Evolutionary conservation across 35 echinoderm and acorn worm species (phyloP).

Genomic region (Amphiura filiformis): DNA sequence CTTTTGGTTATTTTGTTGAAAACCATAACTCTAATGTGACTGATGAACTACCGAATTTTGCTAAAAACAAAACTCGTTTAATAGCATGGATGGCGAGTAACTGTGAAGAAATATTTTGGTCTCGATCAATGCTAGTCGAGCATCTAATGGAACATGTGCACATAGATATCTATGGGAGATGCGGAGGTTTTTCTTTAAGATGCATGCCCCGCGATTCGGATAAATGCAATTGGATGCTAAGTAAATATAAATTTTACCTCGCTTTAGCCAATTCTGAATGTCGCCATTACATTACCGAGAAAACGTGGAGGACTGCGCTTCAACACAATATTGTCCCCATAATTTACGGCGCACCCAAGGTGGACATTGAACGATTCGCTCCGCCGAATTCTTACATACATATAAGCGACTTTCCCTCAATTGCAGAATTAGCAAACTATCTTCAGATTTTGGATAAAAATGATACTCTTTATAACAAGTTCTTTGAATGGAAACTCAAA

Average conservation of each 20-base stretch:
- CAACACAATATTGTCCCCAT: slow-evolving; percentile 50
- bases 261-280: slow-evolving; percentile 69
- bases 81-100: slow-evolving; percentile 69
- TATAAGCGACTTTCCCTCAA: slow-evolving; percentile 44
- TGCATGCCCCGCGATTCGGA: slow-evolving; percentile 35
- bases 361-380: slow-evolving; percentile 46
- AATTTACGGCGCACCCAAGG: slow-evolving; percentile 50
- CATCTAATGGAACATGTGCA: slow-evolving; percentile 29
- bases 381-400: slow-evolving; percentile 76
- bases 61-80: slow-evolving; percentile 33
- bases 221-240: slow-evolving; percentile 33
- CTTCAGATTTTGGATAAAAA: slow-evolving; percentile 48
- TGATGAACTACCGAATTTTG: slow-evolving; percentile 1
- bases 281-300: slow-evolving; percentile 82
- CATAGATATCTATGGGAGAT: slow-evolving; percentile 58
- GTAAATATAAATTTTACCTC: slow-evolving; percentile 67
- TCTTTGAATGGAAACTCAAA: slow-evolving; percentile 59
- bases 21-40: not conserved
- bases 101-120: slow-evolving; percentile 62
- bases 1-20: slow-evolving; percentile 44
- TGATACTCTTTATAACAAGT: slow-evolving; percentile 55
- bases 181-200: slow-evolving; percentile 35
- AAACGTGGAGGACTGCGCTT: slow-evolving; percentile 63
- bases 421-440: slow-evolving; percentile 41
- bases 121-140: slow-evolving; percentile 42